These are phyloP conservation scores for Lepus townsendii DNA, from an alignment of 2,797 vertebrate species.

Conservation along the genomic window DNA sequence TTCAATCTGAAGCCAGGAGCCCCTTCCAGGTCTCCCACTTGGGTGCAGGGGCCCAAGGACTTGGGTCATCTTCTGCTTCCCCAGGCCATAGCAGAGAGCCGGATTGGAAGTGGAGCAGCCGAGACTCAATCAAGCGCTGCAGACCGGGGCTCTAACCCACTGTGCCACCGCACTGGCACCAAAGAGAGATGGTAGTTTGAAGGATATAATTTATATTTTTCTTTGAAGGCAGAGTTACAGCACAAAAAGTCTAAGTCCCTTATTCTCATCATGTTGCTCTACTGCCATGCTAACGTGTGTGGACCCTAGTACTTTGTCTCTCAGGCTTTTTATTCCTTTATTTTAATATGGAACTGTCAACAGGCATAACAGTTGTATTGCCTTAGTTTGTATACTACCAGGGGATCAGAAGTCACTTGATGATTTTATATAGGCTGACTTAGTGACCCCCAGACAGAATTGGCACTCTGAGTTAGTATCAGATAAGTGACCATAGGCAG, in stretches of 20 bases:
- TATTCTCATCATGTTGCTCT: background rate
- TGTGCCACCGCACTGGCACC: too few relatives aligned
- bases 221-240: background rate
- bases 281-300: background rate
- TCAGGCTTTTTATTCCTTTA: constrained; percentile 26
- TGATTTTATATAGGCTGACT: constrained; percentile 55
- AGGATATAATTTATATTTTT: constrained; percentile 41
- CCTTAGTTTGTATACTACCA: constrained; percentile 48
- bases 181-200: background rate
- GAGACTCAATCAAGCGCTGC: too few relatives aligned
- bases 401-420: constrained; percentile 6
- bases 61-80: too few relatives aligned
- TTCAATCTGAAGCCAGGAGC: too few relatives aligned
- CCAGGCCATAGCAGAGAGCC: too few relatives aligned
- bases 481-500: constrained; percentile 1
- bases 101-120: too few relatives aligned
- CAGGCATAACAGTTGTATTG: constrained; percentile 6
- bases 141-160: too few relatives aligned
- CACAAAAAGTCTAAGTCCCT: background rate
- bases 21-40: too few relatives aligned
- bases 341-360: constrained; percentile 21
- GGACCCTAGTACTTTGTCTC: background rate
- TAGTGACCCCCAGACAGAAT: background rate
- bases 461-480: constrained; percentile 41
- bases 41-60: too few relatives aligned